Evolutionary conservation across 2,888 invertebrate species (phyloP).

Genomic region (Andrena camellia): DNA sequence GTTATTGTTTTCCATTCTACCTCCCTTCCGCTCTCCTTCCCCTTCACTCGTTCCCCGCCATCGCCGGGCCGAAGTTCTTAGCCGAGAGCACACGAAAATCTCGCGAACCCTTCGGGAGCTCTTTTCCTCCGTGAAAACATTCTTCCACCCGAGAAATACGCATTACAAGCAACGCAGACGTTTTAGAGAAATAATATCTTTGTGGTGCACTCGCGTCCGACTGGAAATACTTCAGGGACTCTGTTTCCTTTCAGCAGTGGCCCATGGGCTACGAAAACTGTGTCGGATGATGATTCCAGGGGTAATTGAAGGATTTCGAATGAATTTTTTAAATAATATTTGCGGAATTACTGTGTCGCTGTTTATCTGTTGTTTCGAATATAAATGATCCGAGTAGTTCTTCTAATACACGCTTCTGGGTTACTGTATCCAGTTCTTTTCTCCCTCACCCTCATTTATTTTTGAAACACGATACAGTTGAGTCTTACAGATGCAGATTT

Average conservation of each 20-base stretch:
- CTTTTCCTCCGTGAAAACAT: slow-evolving; percentile 26
- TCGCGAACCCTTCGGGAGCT: slow-evolving; percentile 18
- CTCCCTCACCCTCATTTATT: no score
- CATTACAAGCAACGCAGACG: slow-evolving; percentile 27
- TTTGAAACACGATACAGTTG: no score
- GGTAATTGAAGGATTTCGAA: no score
- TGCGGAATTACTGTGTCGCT: no score
- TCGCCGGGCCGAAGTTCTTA: slow-evolving; percentile 51
- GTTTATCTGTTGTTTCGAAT: no score
- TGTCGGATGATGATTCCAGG: not conserved
- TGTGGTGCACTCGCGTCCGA: not conserved
- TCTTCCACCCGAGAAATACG: slow-evolving; percentile 23
- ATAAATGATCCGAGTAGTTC: no score
- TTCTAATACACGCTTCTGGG: no score
- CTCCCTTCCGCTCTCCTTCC: slow-evolving; percentile 25
- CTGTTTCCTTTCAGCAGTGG: not conserved
- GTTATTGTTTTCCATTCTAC: slow-evolving; percentile 77
- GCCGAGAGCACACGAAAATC: slow-evolving; percentile 49
- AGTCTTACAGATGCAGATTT: no score
- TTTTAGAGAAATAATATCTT: slow-evolving; percentile 31
- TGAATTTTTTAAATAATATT: no score
- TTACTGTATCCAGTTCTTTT: no score
- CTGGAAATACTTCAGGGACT: not conserved
- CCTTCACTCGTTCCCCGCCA: not conserved
- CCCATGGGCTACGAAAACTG: not conserved